Evolutionary conservation across 2,113 vertebrate genomes (phyloP).

Genomic region (Sarotherodon lohbergeri): DNA sequence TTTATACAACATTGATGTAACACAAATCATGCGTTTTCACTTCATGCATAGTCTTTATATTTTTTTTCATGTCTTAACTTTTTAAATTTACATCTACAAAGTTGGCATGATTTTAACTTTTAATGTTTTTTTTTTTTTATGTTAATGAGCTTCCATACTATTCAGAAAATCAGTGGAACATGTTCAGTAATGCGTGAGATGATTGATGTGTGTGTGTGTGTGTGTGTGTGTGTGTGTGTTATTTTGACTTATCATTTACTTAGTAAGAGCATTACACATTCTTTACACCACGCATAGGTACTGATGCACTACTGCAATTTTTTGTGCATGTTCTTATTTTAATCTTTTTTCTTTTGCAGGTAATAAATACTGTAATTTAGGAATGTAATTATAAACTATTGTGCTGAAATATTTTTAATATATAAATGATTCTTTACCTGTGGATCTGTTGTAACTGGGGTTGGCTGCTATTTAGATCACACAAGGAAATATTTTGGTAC

Average conservation of each 20-base stretch:
- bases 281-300: conserved; percentile 76
- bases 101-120: not conserved
- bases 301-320: conserved; percentile 66
- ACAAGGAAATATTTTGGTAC: conserved; percentile 79
- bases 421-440: conserved; percentile 61
- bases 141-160: not conserved
- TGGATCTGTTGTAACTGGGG: conserved; percentile 70
- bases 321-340: conserved; percentile 38
- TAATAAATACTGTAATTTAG: conserved; percentile 67
- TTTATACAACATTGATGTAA: not conserved
- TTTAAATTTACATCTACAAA: not conserved
- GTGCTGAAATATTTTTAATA: conserved; percentile 77
- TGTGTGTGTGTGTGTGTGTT: not conserved
- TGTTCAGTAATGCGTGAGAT: not conserved
- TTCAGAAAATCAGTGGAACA: conserved; percentile 3
- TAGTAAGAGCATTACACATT: not conserved
- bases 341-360: conserved; percentile 46
- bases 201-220: not conserved
- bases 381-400: conserved; percentile 76
- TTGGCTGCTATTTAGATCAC: conserved; percentile 78
- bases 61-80: not conserved
- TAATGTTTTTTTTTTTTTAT: not conserved
- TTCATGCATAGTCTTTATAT: not conserved
- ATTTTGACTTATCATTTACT: not conserved
- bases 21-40: not conserved